These are phyloP conservation scores for Saxidomus purpurata DNA, from an alignment of 1,140 invertebrate genomes.

Conservation along the genomic window DNA sequence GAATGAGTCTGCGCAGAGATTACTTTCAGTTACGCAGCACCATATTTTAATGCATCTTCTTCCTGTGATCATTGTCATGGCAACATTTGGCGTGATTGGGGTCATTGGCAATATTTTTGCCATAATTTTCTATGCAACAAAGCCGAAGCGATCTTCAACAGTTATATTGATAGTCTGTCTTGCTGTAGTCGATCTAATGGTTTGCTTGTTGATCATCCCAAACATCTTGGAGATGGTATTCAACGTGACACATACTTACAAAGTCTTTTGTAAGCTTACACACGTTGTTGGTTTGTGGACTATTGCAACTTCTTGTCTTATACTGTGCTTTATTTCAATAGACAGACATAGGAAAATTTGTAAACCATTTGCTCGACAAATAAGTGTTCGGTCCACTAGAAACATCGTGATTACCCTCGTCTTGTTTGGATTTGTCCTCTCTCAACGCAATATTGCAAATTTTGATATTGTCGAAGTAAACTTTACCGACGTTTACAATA, in stretches of 20 bases:
- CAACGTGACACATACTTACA: background rate
- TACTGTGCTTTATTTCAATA: background rate
- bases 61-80: background rate
- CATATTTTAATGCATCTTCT: background rate
- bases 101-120: background rate
- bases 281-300: background rate
- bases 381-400: background rate
- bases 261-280: background rate
- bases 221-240: background rate
- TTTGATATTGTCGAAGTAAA: background rate
- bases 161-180: background rate
- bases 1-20: no score
- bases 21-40: background rate
- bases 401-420: background rate
- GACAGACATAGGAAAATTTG: background rate
- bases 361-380: background rate
- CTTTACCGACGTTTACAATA: background rate
- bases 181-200: background rate
- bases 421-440: background rate
- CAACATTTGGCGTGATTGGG: background rate
- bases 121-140: background rate
- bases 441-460: background rate
- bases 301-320: background rate
- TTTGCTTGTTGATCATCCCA: background rate
- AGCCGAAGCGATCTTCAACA: background rate